A percentile compares a stretch with the other conserved stretches of the same genome.
Evolutionary conservation across 1,140 invertebrate genomes (phyloP).

Genomic region (Macrostomum lignano): DNA sequence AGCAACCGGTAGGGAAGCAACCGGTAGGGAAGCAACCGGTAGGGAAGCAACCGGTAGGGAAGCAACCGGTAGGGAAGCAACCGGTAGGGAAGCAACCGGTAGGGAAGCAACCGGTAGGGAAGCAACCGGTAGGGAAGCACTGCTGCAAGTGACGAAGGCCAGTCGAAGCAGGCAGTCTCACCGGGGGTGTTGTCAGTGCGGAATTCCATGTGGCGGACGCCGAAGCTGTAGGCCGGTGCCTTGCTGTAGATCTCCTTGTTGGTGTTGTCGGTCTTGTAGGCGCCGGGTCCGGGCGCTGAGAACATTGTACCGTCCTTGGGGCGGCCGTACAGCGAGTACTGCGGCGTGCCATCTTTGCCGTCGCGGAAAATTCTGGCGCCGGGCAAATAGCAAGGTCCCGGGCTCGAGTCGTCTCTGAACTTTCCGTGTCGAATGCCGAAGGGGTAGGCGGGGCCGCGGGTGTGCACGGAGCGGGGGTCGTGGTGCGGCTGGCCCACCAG

Average conservation of each 20-base stretch:
- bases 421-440: conserved; percentile 16
- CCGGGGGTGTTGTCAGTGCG: conserved; percentile 32
- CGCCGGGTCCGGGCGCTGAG: conserved; percentile 48
- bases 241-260: conserved; percentile 32
- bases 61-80: no score
- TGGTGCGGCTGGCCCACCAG: conserved; percentile 19
- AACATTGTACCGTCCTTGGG: conserved; percentile 25
- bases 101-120: conserved; percentile 6
- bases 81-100: background rate
- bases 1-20: no score
- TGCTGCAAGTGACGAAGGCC: no score
- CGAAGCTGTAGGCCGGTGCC: conserved; percentile 41
- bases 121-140: conserved; percentile 13
- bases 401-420: conserved; percentile 10
- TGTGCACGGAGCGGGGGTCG: conserved; percentile 20
- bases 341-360: conserved; percentile 22
- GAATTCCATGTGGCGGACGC: conserved; percentile 31
- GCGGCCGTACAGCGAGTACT: conserved; percentile 19
- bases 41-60: no score
- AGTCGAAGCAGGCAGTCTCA: no score
- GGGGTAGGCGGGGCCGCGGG: conserved; percentile 15
- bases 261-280: conserved; percentile 44
- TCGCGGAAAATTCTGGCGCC: conserved; percentile 11
- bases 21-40: no score
- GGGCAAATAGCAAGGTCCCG: conserved; percentile 15